phyloP scores from a whole-genome alignment of 2,113 vertebrate genomes.

The Cyanistes caeruleus region DNA sequence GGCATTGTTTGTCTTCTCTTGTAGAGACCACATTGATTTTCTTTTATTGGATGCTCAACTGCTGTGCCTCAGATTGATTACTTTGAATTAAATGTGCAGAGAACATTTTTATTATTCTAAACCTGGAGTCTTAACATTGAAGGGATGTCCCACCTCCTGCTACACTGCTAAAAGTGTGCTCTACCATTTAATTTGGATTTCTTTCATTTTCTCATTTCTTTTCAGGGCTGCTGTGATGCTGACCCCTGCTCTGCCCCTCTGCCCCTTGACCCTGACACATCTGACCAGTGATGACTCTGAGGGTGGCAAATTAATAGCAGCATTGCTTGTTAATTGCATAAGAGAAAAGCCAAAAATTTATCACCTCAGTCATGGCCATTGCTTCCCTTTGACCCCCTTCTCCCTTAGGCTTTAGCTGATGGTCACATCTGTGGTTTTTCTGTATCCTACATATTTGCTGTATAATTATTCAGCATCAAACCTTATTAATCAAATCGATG shows the following conservation, averaged over 20 bases:
- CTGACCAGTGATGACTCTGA: conserved; percentile 97
- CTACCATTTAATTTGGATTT: conserved; percentile 77
- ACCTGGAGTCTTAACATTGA: conserved; percentile 76
- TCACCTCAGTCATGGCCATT: conserved; percentile 99
- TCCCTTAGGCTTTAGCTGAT: conserved; percentile 92
- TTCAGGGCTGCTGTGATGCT: conserved; percentile 83
- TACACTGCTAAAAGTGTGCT: conserved; percentile 50
- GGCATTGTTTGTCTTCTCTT: conserved; percentile 89
- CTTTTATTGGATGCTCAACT: conserved; percentile 93
- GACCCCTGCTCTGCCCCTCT: conserved; percentile 92
- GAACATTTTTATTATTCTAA: conserved; percentile 87
- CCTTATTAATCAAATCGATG: conserved; percentile 99
- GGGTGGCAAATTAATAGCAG: conserved; percentile 98
- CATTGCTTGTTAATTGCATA: conserved; percentile 98
- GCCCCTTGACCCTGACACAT: conserved; percentile 96
- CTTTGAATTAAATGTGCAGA: conserved; percentile 89
- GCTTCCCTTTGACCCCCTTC: conserved; percentile 95
- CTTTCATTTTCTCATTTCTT: conserved; percentile 78
- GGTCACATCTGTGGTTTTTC: conserved; percentile 97
- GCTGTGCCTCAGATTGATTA: conserved; percentile 90
- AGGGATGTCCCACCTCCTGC: conserved; percentile 28
- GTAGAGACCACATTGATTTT: conserved; percentile 88
- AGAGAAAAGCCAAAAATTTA: conserved; percentile 97
- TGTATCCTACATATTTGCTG: conserved; percentile 89
- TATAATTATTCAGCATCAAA: conserved; percentile 99